Evolutionary conservation across 2,113 vertebrate genomes (phyloP), one percentile per base, ranked within the genome.

Genomic region (Tragelaphus imberbis): DNA sequence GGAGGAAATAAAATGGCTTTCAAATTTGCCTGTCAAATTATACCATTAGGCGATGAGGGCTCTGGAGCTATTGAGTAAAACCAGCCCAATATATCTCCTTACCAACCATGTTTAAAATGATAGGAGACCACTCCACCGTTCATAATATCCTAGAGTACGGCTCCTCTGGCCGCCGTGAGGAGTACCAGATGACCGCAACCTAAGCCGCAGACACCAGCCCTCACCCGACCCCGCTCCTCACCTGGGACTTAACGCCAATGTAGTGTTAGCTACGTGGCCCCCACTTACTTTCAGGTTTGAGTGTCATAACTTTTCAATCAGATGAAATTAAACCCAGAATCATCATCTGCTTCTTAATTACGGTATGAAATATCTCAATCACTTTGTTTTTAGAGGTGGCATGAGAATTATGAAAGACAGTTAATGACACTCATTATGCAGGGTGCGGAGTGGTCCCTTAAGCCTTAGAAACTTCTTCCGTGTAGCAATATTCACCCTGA

Each of bases 241-340:
- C n/a, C 58, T 86, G 55, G 12, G 68, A 40, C 2, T 90, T 61
- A 90, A 94, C 16, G 15, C 5, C 94, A 88, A 97, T 30, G 9
- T 1, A 1, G 4, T 85, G 81, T 92, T 77, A n/a, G 89, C 63
- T 84, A 5, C 71, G 81, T 44, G 56, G 33, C 79, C 65, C 40
- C 79, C 2, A 47, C 79, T 97, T 92, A 89, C 91, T 49, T 90
- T 98, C 95, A 94, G 91, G 95, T 91, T 33, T 5, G 13, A 85
- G 53, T 53, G n/a, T 12, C 56, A 68, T 65, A 87, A 59, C 84
- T 97, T 98, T 97, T 96, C 63, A 96, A 44, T 55, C 27, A 75
- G 96, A 96, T 96, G 89, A 11, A 33, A 91, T 86, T 8, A 95
- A 95, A 63, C 56, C 21, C 0, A 1, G 80, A 79, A 88, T 94